Base-by-base conservation (phyloP, 2,113 vertebrate species). In the Condylura cristata region DNA sequence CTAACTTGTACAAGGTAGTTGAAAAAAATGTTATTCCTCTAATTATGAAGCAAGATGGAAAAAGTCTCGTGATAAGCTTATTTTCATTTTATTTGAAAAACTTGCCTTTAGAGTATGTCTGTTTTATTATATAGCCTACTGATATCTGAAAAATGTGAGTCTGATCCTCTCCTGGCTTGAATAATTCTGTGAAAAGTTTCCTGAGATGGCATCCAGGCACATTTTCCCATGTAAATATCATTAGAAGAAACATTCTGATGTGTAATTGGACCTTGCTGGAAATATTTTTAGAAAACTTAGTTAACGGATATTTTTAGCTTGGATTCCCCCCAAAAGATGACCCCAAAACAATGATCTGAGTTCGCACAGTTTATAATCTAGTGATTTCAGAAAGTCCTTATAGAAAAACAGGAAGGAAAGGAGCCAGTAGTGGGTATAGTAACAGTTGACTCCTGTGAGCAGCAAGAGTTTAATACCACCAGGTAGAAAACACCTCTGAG, bases 251-350 rank as follows among this genome's bases (percentile, higher is more conserved):
- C 3, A 86, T 72, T 81, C 68, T 93, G 32, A 81, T 74, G 37
- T 41, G 37, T 56, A 56, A 83, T 78, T 93, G 68, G 39, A 89
- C 66, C 60, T 89, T 37, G 22, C 5, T 78, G 30, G 37, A 83
- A 92, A 86, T 63, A 83, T 28, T 94, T 86, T 93, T 70, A 94
- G 87, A 89, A 90, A 93, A 90, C 12, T 56, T 93, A 53, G 71
- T 72, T 81, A 48, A 82, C 63, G 81, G 79, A 63, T 56, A 13
- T 78, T 88, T 88, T 86, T 39, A 41, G 32, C 14, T 82, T 89
- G 5, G 1, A 48, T 86, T 66, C 10, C 18, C 16, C 11, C 3
- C 5, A 2, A 58, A 85, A 91, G 11, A 39, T 95, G 56, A 74
- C 22, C 1, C 2, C 48, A 53, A 94, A 78, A 94, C 46, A 81